Base-by-base conservation (phyloP, 2,113 vertebrate genomes). In the Chroicocephalus ridibundus region DNA sequence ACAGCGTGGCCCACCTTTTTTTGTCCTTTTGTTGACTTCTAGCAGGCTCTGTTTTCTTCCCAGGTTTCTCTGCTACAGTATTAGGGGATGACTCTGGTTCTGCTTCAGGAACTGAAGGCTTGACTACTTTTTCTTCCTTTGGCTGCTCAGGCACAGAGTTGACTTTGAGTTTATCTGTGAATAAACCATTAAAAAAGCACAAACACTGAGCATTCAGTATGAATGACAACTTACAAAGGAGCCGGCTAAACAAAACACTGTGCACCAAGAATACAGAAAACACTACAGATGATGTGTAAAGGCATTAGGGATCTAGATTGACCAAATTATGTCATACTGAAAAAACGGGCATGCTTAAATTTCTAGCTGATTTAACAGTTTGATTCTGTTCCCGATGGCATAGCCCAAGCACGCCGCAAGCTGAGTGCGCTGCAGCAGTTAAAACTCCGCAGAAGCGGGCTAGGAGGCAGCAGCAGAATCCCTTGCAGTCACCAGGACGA, bases 81-180 rank as follows among this genome's bases (percentile, higher is more conserved):
- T 82, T 93, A 60, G 97, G 90, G 61, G 97, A 94, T n/a, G 95
- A 86, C 44, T 95, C 97, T 38, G 97, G 88, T 88, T 98, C 98
- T 40, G 88, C 46, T 57, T 77, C 94, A 78, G 97, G 52, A 80
- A 64, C 90, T 21, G 95, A 95, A 62, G 76, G 88, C 61, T 96
- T 96, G 40, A 84, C 97, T 12, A 26, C 95, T 78, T 97, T 97
- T 82, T 97, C 91, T 86, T 98, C 98, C 93, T 98, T 98, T 55
- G 94, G 90, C 91, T 98, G 97, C 78, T 98, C 97, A 64, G 97
- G 88, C 54, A 95, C 91, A 70, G 97, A 61, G 82, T 3, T 97
- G 84, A 86, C 97, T 95, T 98, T 98, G 62, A 98, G 96, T 97
- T 98, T 98, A 97, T 93, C 98, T 98, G 96, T 31, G 83, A 93